Evolutionary conservation across 2,113 vertebrate species (phyloP).

Genomic region (Albula goreensis): DNA sequence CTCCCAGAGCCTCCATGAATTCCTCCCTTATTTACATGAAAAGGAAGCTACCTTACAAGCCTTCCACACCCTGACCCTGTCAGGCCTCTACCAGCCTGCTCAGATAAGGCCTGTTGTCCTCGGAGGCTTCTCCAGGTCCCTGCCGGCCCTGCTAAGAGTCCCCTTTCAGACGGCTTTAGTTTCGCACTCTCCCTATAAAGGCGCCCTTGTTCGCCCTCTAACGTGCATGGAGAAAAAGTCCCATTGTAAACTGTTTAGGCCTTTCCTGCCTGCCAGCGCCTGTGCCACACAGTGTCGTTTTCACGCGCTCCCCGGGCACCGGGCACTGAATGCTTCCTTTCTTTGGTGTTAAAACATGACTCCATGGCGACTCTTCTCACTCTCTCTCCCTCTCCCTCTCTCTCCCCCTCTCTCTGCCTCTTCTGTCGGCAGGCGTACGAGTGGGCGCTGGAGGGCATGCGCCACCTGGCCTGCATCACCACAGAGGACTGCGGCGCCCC

Average conservation of each 20-base stretch:
- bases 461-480: conserved; percentile 70
- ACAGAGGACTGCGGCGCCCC: conserved; percentile 71
- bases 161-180: conserved; percentile 12
- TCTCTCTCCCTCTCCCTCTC: too few species aligned
- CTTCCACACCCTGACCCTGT: not conserved
- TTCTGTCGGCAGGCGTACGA: conserved; percentile 66
- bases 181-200: conserved; percentile 23
- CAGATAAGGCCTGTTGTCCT: not conserved
- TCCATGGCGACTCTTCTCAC: not conserved
- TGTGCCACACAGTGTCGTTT: conserved; percentile 31
- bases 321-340: conserved; percentile 25
- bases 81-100: not conserved
- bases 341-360: conserved; percentile 18
- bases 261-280: conserved; percentile 12
- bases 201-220: conserved; percentile 24
- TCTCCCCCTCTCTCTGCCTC: not conserved
- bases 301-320: not conserved
- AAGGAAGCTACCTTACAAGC: conserved; percentile 25
- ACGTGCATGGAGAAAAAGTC: conserved; percentile 14
- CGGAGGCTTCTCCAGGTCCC: not conserved
- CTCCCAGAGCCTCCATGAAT: conserved; percentile 25
- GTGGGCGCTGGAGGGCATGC: conserved; percentile 80
- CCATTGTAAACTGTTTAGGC: conserved; percentile 19
- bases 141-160: not conserved
- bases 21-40: conserved; percentile 41